Evolutionary conservation across 2,888 invertebrate species (phyloP).

Genomic region (Peribatodes rhomboidaria): DNA sequence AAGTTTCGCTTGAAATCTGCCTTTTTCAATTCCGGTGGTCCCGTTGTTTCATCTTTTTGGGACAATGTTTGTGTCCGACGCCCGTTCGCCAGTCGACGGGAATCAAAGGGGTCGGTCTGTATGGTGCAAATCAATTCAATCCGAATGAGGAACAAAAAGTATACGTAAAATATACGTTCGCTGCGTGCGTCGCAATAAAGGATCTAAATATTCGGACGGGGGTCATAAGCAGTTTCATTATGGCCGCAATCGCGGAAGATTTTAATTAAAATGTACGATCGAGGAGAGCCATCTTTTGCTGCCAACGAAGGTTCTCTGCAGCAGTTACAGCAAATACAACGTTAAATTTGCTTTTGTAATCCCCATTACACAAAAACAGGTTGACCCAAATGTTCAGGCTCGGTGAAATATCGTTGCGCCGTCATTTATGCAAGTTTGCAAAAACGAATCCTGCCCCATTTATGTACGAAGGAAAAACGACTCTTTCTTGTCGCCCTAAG

Average conservation of each 20-base stretch:
- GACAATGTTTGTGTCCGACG: conserved; percentile 43
- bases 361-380: conserved; percentile 84
- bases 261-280: conserved; percentile 83
- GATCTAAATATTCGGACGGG: conserved; percentile 60
- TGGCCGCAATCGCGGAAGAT: conserved; percentile 73
- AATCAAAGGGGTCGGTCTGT: conserved; percentile 35
- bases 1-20: conserved; percentile 64
- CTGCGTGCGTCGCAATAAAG: conserved; percentile 52
- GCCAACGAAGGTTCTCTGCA: conserved; percentile 75
- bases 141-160: conserved; percentile 28
- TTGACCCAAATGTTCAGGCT: conserved; percentile 83
- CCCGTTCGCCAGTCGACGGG: conserved; percentile 41
- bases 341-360: conserved; percentile 83
- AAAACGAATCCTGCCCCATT: conserved; percentile 78
- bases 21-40: conserved; percentile 63
- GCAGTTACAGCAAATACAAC: conserved; percentile 81
- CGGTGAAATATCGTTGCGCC: conserved; percentile 80
- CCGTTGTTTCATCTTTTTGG: conserved; percentile 51
- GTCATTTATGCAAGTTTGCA: conserved; percentile 83
- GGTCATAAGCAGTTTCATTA: conserved; percentile 72
- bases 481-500: conserved; percentile 68
- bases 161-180: conserved; percentile 16
- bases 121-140: conserved; percentile 37
- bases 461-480: conserved; percentile 66
- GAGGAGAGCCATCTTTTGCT: conserved; percentile 77